A percentile compares a stretch with the other conserved stretches of the same genome.
phyloP scores from a whole-genome alignment of 2,797 vertebrate species.

The Eurystomus glaucurus region DNA sequence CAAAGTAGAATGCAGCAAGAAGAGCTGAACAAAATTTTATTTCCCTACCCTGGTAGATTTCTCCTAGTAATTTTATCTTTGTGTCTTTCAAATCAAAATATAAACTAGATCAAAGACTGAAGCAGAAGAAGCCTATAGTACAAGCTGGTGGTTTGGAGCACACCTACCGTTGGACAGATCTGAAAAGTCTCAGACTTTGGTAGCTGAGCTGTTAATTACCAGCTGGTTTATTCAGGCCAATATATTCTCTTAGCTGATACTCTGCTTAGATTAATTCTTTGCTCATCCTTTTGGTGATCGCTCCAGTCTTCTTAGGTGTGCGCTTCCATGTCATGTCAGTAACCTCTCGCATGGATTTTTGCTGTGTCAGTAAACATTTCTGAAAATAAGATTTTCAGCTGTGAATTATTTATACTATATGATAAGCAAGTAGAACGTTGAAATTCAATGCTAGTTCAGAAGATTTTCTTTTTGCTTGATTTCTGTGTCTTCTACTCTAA shows the following conservation, averaged over 20 bases:
- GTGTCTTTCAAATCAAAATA: background rate
- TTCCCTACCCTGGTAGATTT: background rate
- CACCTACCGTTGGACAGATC: background rate
- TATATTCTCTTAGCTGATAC: background rate
- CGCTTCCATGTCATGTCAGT: slow-evolving; percentile 42
- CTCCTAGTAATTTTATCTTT: background rate
- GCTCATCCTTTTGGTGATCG: background rate
- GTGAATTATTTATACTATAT: slow-evolving; percentile 92
- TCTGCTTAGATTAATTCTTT: background rate
- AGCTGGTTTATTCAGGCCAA: background rate
- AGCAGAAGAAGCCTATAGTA: background rate
- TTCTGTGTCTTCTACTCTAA: slow-evolving; percentile 53
- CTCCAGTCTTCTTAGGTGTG: background rate
- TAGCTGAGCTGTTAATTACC: background rate
- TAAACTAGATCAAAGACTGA: background rate
- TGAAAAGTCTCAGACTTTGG: background rate
- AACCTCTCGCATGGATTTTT: slow-evolving; percentile 81
- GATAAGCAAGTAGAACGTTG: slow-evolving; percentile 87
- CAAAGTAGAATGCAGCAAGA: background rate
- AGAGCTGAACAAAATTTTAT: background rate
- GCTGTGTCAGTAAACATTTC: slow-evolving; percentile 93
- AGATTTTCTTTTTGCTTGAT: slow-evolving; percentile 85
- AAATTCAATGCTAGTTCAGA: slow-evolving; percentile 86
- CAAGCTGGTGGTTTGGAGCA: background rate
- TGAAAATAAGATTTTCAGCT: slow-evolving; percentile 87